Base-by-base conservation (phyloP, 2,113 vertebrate genomes). In the Planiliza haematocheilus region DNA sequence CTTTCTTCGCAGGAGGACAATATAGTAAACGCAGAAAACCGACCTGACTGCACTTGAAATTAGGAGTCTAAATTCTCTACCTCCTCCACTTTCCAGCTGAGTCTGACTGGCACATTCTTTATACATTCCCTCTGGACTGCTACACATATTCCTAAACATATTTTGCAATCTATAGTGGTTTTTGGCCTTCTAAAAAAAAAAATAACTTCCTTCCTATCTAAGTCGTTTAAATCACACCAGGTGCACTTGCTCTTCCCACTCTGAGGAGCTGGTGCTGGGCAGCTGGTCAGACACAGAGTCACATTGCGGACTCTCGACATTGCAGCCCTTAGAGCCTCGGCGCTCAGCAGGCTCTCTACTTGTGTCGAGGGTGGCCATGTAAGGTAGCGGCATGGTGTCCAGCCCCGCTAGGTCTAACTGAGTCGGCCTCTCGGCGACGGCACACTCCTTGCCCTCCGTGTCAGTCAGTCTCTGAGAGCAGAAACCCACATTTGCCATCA, bases 221-320 rank as follows among this genome's bases (percentile, higher is more conserved):
- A 74, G 38, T 77, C 39, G 17, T 34, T 60, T 48, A 45, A 46
- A 72, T 93, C 83, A 99, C 48, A 98, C 96, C 89, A 97, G 92
- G 91, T 98, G 97, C 71, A 96, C 94, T 71, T 95, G 96, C 69
- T 97, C 97, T 82, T 95, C 95, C 97, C 97, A 98, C 83, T 98
- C 96, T 64, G 93, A 94, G 74, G 96, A 95, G 90, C 95, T 94
- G 85, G 73, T 93, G 90, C 91, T 93, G 60, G 92, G 84, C 64
- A 94, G 91, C 85, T 94, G 94, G 84, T 94, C 92, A 2, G 95
- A 95, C 84, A 92, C 91, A 20, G 94, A 93, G 91, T 91, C 77
- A 71, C 94, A 94, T 61, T 88, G 93, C 1, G 93, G 93, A 50
- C 84, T 88, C 83, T 93, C 90, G 0, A 88, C 79, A 48, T 90